Conservation (phyloP, 2,888 invertebrate genomes). For the Tetranychus truncatus region DNA sequence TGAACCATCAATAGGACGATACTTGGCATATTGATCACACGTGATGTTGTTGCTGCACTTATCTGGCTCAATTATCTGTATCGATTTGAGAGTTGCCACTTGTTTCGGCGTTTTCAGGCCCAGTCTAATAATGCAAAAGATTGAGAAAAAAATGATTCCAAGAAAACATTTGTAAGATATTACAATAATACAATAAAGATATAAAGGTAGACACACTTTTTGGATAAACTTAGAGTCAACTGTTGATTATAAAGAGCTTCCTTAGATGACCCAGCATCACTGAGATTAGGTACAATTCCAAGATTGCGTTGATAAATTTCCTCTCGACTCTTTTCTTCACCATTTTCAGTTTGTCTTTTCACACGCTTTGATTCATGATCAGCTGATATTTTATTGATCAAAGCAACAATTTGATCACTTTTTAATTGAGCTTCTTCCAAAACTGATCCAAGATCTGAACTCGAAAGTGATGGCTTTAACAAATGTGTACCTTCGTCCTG, state of each 20-base stretch:
- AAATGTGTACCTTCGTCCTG: background rate
- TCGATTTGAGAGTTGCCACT: background rate
- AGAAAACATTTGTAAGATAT: background rate
- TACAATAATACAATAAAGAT: too few relatives aligned
- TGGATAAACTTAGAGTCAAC: background rate
- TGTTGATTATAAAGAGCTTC: background rate
- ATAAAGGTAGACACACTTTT: background rate
- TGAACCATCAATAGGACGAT: conserved; percentile 32
- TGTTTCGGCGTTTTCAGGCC: background rate
- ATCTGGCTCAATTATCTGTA: background rate
- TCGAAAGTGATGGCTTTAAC: background rate
- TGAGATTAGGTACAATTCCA: background rate
- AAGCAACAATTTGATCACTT: background rate
- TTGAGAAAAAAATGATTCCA: background rate
- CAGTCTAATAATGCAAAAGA: background rate
- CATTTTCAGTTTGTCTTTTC: background rate
- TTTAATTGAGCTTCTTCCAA: background rate
- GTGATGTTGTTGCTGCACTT: background rate
- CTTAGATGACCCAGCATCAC: background rate
- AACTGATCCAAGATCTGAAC: background rate
- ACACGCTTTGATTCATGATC: background rate
- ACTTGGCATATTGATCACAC: background rate
- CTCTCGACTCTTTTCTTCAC: background rate
- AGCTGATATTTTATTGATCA: background rate
- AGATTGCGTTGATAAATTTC: background rate